Evolutionary conservation across 2,888 invertebrate species (phyloP).

Genomic region (Ectemnius continuus): DNA sequence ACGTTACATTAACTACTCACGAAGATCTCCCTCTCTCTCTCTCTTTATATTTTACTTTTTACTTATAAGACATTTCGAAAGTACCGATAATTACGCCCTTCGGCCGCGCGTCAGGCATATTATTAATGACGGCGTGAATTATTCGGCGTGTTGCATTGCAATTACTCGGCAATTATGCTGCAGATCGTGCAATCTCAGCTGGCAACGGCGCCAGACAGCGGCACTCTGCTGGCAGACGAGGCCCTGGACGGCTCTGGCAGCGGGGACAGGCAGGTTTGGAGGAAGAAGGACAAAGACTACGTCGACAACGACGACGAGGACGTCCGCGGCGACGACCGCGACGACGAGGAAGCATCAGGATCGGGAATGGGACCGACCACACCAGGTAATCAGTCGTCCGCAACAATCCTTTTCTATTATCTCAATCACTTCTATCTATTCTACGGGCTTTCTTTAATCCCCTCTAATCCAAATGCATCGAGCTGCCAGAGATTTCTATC

Average conservation of each 20-base stretch:
- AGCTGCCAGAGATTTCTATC: no score
- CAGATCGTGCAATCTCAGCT: slow-evolving; percentile 74
- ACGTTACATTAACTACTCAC: no score
- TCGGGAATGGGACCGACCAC: slow-evolving; percentile 70
- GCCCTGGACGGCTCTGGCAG: slow-evolving; percentile 75
- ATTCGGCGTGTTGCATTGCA: slow-evolving; percentile 7
- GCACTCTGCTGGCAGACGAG: slow-evolving; percentile 72
- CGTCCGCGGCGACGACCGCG: slow-evolving; percentile 58
- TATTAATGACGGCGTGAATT: slow-evolving; percentile 4
- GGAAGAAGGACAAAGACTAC: slow-evolving; percentile 49
- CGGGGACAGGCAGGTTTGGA: slow-evolving; percentile 68
- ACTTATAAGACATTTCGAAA: no score
- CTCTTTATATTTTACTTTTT: no score
- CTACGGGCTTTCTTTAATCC: no score
- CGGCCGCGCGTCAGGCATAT: no score
- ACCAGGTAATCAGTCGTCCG: slow-evolving; percentile 51
- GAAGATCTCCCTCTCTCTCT: no score
- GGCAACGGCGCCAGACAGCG: slow-evolving; percentile 72
- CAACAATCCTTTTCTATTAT: background rate
- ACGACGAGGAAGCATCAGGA: slow-evolving; percentile 69
- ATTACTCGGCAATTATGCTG: slow-evolving; percentile 2
- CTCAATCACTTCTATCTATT: background rate
- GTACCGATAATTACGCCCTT: no score
- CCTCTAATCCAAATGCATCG: no score
- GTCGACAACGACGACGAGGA: slow-evolving; percentile 65